Evolutionary conservation across 2,888 invertebrate species (phyloP).

Genomic region (Ichneumoninae sp.): DNA sequence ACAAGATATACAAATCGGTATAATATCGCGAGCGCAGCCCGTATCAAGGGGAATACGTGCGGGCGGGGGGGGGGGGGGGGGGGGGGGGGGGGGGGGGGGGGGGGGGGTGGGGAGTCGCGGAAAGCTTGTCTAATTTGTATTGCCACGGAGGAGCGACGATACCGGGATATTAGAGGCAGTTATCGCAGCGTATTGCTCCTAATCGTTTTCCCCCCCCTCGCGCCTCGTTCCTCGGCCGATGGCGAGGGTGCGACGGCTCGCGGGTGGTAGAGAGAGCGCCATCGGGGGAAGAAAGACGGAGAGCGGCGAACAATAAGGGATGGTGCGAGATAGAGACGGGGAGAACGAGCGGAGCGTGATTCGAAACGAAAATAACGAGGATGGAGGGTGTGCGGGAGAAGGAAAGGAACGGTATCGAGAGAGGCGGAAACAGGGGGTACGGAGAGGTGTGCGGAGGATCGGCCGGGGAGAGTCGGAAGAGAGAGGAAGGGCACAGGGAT

Average conservation of each 20-base stretch:
- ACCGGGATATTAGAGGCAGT: slow-evolving; percentile 82
- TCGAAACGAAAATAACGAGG: slow-evolving; percentile 49
- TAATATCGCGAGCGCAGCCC: slow-evolving; percentile 60
- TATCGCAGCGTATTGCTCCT: slow-evolving; percentile 83
- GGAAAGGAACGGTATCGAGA: slow-evolving; percentile 4
- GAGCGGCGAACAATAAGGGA: slow-evolving; percentile 58
- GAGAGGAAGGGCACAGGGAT: slow-evolving; percentile 36
- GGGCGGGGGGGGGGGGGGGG: slow-evolving; percentile 68
- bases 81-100: slow-evolving; percentile 70
- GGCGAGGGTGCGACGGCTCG: slow-evolving; percentile 24
- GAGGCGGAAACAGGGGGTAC: slow-evolving; percentile 55
- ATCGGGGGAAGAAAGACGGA: slow-evolving; percentile 50
- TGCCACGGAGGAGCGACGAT: slow-evolving; percentile 76
- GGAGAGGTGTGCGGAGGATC: slow-evolving; percentile 47
- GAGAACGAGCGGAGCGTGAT: slow-evolving; percentile 47
- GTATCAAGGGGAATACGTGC: slow-evolving; percentile 71
- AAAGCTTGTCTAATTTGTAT: slow-evolving; percentile 82
- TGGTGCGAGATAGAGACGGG: slow-evolving; percentile 64
- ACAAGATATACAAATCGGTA: slow-evolving; percentile 55
- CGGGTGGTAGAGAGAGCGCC: slow-evolving; percentile 33
- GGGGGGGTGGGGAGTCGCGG: too few species aligned
- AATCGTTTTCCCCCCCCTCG: slow-evolving; percentile 79
- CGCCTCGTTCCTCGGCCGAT: slow-evolving; percentile 39
- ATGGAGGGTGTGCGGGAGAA: slow-evolving; percentile 41
- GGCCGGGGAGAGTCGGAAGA: slow-evolving; percentile 45